These are phyloP conservation scores for Eurois occulta DNA, from an alignment of 2,888 invertebrate genomes.

Conservation along the genomic window DNA sequence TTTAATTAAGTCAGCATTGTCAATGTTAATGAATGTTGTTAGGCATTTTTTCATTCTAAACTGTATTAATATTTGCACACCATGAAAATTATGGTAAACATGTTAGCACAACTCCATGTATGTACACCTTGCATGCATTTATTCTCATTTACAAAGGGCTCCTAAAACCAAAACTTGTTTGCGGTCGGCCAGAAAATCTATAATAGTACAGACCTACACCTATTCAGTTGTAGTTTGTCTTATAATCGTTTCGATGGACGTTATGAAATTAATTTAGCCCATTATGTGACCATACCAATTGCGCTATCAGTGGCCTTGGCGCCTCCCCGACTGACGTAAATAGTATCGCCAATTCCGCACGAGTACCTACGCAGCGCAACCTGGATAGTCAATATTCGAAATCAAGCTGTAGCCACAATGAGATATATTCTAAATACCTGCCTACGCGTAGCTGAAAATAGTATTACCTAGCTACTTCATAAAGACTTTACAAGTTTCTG, in stretches of 20 bases:
- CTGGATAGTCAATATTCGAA: neutral
- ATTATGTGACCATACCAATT: constrained; percentile 29
- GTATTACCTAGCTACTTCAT: neutral
- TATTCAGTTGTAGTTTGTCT: constrained; percentile 2
- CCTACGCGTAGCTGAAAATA: neutral
- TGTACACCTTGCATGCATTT: neutral
- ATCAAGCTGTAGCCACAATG: constrained; percentile 6
- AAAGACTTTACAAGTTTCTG: neutral
- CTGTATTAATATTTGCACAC: neutral
- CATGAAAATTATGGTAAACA: neutral
- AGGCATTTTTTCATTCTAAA: neutral
- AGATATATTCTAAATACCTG: neutral
- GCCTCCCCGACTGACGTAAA: constrained; percentile 5
- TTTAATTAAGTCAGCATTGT: neutral
- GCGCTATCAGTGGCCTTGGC: constrained; percentile 10
- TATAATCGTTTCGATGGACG: constrained; percentile 15
- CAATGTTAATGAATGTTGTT: neutral
- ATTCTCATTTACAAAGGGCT: neutral
- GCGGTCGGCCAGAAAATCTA: neutral
- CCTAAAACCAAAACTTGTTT: neutral
- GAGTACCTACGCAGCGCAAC: neutral
- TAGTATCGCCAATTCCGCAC: constrained; percentile 16
- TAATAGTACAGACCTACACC: neutral
- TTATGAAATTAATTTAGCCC: constrained; percentile 19
- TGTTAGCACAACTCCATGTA: neutral